These are phyloP conservation scores for Microplitis demolitor DNA, from an alignment of 1,140 invertebrate species.

Conservation along the genomic window DNA sequence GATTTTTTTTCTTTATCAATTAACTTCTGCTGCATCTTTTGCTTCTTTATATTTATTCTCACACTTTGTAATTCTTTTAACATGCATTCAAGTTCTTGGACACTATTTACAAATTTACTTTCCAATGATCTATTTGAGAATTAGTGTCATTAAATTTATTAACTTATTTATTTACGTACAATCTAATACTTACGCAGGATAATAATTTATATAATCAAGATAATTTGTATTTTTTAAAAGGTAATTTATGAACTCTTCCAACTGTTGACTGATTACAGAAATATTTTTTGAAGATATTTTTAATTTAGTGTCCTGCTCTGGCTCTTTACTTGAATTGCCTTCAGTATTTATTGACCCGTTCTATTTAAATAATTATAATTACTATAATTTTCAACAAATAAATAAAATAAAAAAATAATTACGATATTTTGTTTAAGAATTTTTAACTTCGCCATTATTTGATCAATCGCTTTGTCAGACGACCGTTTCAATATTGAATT, in stretches of 20 bases:
- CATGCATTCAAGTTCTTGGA: conserved; percentile 45
- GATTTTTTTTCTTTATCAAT: conserved; percentile 44
- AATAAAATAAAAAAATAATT: conserved; percentile 1
- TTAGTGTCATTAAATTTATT: background rate
- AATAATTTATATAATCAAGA: conserved; percentile 34
- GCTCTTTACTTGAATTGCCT: background rate
- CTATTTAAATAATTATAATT: background rate
- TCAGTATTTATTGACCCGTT: background rate
- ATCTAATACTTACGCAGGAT: conserved; percentile 36
- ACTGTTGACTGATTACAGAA: conserved; percentile 31
- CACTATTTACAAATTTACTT: conserved; percentile 37
- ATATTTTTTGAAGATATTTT: conserved; percentile 28
- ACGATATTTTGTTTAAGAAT: conserved; percentile 21
- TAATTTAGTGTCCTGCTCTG: background rate
- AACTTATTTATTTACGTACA: conserved; percentile 9
- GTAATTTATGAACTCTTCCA: conserved; percentile 37
- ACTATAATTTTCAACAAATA: conserved; percentile 4
- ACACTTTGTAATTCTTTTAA: conserved; percentile 41
- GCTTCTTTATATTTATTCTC: conserved; percentile 38
- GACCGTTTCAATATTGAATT: conserved; percentile 6
- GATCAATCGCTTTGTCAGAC: conserved; percentile 18
- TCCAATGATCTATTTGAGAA: conserved; percentile 34
- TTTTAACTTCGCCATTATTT: conserved; percentile 32
- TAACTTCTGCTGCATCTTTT: conserved; percentile 42
- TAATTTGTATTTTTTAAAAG: conserved; percentile 35